Conservation (phyloP, 1,140 invertebrate species). For the Aleiodes sp. region DNA sequence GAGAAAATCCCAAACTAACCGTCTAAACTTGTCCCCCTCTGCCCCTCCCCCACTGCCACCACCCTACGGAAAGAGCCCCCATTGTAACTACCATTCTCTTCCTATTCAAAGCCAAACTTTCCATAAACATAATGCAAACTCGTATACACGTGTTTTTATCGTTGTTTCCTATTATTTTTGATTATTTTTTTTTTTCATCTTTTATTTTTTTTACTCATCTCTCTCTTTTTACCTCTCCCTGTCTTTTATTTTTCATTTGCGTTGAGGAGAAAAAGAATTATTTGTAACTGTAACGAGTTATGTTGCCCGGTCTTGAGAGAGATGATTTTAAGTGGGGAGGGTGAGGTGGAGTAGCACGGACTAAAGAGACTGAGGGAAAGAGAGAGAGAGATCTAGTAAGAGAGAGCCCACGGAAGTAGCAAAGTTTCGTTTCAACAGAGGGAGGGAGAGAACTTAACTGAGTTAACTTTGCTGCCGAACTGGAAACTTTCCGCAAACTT, state of each 20-base stretch:
- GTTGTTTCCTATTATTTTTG: no score
- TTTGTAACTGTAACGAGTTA: background rate
- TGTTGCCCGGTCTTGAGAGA: background rate
- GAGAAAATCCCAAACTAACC: slow-evolving; percentile 60
- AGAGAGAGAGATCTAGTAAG: slow-evolving; percentile 6
- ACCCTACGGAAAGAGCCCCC: background rate
- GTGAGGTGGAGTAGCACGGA: background rate
- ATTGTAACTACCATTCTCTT: background rate
- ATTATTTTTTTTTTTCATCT: no score
- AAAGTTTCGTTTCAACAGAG: slow-evolving; percentile 62
- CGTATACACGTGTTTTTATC: no score
- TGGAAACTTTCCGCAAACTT: slow-evolving; percentile 64
- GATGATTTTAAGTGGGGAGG: background rate
- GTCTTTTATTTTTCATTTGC: background rate
- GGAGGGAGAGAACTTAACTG: slow-evolving; percentile 63
- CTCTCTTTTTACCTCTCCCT: no score
- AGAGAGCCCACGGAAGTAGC: slow-evolving; percentile 23
- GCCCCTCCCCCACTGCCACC: background rate
- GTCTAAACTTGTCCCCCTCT: slow-evolving; percentile 23
- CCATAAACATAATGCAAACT: background rate
- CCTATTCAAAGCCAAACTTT: slow-evolving; percentile 7
- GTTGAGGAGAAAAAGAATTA: background rate
- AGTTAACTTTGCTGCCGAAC: slow-evolving; percentile 66
- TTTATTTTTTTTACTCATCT: no score
- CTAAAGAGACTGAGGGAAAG: no score